phyloP scores from a whole-genome alignment of 1,140 invertebrate species.

The Aphidius ervi region DNA sequence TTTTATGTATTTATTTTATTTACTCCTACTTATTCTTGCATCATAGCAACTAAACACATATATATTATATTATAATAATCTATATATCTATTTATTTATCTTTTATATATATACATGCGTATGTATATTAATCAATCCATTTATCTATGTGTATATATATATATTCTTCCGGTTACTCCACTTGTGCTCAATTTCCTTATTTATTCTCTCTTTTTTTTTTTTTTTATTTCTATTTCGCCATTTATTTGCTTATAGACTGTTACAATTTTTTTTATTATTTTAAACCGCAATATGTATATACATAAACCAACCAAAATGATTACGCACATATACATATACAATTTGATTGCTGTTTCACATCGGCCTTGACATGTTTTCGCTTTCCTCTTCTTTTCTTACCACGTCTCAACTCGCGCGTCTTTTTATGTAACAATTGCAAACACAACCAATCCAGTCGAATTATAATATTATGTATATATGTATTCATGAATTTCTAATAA shows the following conservation, averaged over 20 bases:
- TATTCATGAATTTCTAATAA: no score
- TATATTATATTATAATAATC: no score
- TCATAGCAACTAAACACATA: no score
- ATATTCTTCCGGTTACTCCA: conserved; percentile 13
- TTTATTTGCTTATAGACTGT: no score
- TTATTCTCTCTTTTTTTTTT: not conserved
- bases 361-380: conserved; percentile 26
- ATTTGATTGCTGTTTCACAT: conserved; percentile 5
- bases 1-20: no score
- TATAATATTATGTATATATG: no score
- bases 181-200: conserved; percentile 18
- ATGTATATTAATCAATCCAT: no score
- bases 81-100: no score
- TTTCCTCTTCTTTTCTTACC: conserved; percentile 11
- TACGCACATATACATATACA: conserved; percentile 12
- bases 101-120: no score
- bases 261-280: no score
- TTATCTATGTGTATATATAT: no score
- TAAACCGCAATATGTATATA: not conserved
- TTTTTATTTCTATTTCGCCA: conserved; percentile 1
- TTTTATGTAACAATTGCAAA: not conserved
- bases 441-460: not conserved
- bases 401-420: not conserved
- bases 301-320: not conserved
- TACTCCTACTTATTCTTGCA: no score